phyloP scores from a whole-genome alignment of 2,113 vertebrate species.

The Lophura nycthemera region DNA sequence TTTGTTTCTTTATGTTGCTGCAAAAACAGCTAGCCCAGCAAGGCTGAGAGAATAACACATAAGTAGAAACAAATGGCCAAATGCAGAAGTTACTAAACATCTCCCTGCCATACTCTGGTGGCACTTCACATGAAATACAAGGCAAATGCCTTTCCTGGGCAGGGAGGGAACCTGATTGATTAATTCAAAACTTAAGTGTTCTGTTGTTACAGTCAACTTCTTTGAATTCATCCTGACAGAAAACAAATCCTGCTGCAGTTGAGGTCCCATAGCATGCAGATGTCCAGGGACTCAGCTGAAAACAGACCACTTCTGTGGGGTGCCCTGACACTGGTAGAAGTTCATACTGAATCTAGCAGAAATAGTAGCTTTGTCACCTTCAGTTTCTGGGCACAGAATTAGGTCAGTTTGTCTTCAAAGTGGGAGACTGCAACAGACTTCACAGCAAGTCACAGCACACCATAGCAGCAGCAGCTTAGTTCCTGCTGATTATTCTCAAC shows the following conservation, averaged over 20 bases:
- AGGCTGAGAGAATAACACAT: rapidly evolving
- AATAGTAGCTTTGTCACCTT: not conserved
- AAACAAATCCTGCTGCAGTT: not conserved
- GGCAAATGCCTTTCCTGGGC: not conserved
- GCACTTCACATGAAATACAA: rapidly evolving
- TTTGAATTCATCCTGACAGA: not conserved
- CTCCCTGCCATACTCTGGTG: not conserved
- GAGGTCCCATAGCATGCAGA: not conserved
- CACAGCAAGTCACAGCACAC: rapidly evolving
- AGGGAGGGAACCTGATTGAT: not conserved
- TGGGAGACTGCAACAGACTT: not conserved
- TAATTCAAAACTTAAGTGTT: not conserved
- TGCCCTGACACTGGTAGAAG: not conserved
- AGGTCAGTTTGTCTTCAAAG: not conserved
- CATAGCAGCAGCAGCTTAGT: not conserved
- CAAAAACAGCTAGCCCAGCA: not conserved
- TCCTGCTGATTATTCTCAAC: not conserved
- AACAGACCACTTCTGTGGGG: rapidly evolving
- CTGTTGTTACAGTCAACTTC: not conserved
- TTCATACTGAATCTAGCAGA: not conserved
- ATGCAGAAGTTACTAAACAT: not conserved
- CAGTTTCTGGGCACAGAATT: not conserved
- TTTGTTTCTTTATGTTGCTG: not conserved
- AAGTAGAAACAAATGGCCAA: not conserved
- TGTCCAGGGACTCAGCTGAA: not conserved